phyloP scores from a whole-genome alignment of 2,113 vertebrate genomes.

The Chunga burmeisteri region DNA sequence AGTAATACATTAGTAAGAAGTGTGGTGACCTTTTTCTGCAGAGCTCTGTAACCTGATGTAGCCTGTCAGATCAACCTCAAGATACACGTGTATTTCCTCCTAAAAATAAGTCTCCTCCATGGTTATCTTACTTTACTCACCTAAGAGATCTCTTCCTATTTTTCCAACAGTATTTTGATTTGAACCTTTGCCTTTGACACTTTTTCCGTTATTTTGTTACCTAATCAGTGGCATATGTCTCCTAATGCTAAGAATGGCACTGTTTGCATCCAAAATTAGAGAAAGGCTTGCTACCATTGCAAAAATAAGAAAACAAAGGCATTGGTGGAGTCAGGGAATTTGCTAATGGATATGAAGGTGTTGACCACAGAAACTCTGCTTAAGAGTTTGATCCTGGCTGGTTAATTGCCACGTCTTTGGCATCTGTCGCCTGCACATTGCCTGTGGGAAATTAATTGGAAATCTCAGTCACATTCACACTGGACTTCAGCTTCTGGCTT shows the following conservation, averaged over 20 bases:
- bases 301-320: not conserved
- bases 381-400: not conserved
- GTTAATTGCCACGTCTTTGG: not conserved
- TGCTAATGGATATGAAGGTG: not conserved
- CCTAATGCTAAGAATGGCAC: not conserved
- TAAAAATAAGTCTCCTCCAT: not conserved
- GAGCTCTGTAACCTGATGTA: not conserved
- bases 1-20: not conserved
- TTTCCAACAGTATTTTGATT: not conserved
- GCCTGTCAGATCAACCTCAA: not conserved
- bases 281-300: not conserved
- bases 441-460: not conserved
- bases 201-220: not conserved
- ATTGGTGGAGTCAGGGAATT: not conserved
- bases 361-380: not conserved
- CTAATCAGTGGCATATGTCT: not conserved
- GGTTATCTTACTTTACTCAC: not conserved
- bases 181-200: not conserved
- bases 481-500: not conserved
- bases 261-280: not conserved
- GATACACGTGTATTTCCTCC: not conserved
- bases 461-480: not conserved
- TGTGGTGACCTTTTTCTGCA: not conserved
- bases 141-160: not conserved
- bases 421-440: not conserved